Base-by-base conservation (phyloP, 2,113 vertebrate genomes). In the Mobula birostris region DNA sequence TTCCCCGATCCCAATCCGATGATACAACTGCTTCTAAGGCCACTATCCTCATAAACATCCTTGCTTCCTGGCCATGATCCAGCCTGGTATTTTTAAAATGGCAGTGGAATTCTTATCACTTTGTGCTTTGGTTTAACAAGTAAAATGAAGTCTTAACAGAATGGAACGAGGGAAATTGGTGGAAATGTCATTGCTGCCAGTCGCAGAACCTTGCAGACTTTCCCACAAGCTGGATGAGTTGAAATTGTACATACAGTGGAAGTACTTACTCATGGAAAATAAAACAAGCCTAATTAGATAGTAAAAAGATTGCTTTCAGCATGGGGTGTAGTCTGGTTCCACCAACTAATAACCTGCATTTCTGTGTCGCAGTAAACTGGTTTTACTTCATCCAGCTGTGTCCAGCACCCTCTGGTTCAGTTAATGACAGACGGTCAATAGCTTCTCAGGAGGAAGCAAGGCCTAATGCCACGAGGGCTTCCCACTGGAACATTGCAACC, bases 341-440 rank as follows among this genome's bases (percentile, higher is more conserved):
- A 36, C 78, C 36, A 14, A 17, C 36, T 80, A 80, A 48, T 80
- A 80, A 19, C 79, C 79, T 82, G 78, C 78, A 40, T 40, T 80
- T 80, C 78, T 80, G 32, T 40, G 32, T 80, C 12, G 40, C 32
- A 80, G 36, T 40, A 19, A 82, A 82, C 36, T 48, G 36, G 0
- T 82, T 82, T 40, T 82, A 40, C 79, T 82, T 82, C 79, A 82
- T 82, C 79, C 36, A 82, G 79, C 79, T 82, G 79, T 82, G 36
- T 21, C 79, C 79, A 82, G 79, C 32, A 82, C 17, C 2, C 15
- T 48, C 17, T 48, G 36, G 36, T 82, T 82, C 15, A 40, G 79
- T 14, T 48, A 82, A 40, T 82, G 15, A 17, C 19, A 82, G 79
- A 40, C 0, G 32, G 79, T 80, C 36, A 82, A 15, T 1, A 6